Evolutionary conservation across 2,113 vertebrate genomes (phyloP).

Genomic region (Bufo bufo): DNA sequence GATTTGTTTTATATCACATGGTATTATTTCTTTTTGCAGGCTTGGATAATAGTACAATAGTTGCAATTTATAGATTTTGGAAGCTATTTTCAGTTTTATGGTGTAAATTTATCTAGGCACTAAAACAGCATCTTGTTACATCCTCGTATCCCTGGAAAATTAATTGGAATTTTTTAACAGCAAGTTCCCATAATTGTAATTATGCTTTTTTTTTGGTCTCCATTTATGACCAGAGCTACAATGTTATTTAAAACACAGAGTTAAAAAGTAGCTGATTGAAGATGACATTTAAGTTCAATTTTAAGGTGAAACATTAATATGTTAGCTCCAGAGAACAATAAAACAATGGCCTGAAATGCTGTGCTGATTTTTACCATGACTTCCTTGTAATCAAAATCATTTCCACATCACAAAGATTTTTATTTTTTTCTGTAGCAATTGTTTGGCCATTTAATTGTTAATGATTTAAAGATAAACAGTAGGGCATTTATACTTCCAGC

Average conservation of each 20-base stretch:
- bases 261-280: background rate
- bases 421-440: background rate
- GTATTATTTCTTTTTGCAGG: background rate
- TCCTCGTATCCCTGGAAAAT: slow-evolving; percentile 28
- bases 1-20: slow-evolving; percentile 21
- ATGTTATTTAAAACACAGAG: slow-evolving; percentile 8
- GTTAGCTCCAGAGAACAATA: background rate
- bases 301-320: background rate
- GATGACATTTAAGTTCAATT: slow-evolving; percentile 4
- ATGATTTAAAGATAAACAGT: slow-evolving; percentile 47
- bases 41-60: slow-evolving; percentile 21
- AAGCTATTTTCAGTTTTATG: slow-evolving; percentile 23
- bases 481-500: slow-evolving; percentile 17
- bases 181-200: slow-evolving; percentile 42
- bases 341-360: background rate
- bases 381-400: background rate
- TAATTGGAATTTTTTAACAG: slow-evolving; percentile 35
- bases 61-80: slow-evolving; percentile 26
- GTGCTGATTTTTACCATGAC: background rate
- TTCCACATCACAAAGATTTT: background rate
- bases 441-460: slow-evolving; percentile 42
- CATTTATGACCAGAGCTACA: slow-evolving; percentile 13
- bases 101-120: slow-evolving; percentile 44
- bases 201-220: slow-evolving; percentile 26
- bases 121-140: slow-evolving; percentile 36